Conservation (phyloP, 2,888 invertebrate species). For the Tinea pellionella region DNA sequence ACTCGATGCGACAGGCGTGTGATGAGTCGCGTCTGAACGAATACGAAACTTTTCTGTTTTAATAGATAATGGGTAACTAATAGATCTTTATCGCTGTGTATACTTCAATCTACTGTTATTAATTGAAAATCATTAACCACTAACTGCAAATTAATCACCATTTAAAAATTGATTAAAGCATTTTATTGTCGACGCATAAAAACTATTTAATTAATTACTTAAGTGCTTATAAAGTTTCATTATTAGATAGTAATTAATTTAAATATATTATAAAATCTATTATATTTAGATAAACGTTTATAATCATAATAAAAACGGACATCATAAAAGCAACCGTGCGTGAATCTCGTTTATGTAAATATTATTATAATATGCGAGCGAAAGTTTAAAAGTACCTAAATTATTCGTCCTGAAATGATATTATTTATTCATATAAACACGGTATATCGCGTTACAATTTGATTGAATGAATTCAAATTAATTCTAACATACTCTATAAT, state of each 20-base stretch:
- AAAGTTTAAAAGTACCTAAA: background rate
- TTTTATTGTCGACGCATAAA: background rate
- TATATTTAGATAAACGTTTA: too few species aligned
- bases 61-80: background rate
- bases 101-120: background rate
- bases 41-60: background rate
- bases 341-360: background rate
- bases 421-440: background rate
- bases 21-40: background rate
- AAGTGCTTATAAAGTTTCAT: background rate
- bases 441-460: background rate
- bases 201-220: background rate
- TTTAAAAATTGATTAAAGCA: background rate
- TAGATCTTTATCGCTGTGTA: background rate
- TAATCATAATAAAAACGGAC: too few species aligned
- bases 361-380: background rate
- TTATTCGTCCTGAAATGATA: background rate
- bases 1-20: slow-evolving; percentile 25
- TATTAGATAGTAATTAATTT: background rate
- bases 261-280: background rate
- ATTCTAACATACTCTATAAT: background rate
- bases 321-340: too few species aligned
- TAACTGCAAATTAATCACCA: background rate
- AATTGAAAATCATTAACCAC: background rate
- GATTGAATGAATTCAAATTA: background rate